phyloP scores from a whole-genome alignment of 2,113 vertebrate species.

The Ageneiosus marmoratus region DNA sequence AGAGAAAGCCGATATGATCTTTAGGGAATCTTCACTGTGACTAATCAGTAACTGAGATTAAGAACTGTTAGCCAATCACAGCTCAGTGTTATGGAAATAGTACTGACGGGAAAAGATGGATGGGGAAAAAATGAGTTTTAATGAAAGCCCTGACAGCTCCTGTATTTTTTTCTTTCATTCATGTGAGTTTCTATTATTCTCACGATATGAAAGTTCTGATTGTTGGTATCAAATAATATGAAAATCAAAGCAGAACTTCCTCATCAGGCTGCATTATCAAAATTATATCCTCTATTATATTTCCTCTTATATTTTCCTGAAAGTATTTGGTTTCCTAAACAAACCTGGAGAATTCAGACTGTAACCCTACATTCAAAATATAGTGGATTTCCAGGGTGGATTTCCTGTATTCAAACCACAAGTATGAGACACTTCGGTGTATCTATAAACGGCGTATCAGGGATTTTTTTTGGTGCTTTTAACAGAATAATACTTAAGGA shows the following conservation, averaged over 20 bases:
- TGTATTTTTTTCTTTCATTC: background rate
- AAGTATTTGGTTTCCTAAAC: background rate
- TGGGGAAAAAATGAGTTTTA: background rate
- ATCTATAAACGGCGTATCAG: background rate
- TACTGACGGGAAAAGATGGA: background rate
- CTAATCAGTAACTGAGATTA: background rate
- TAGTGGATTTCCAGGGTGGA: background rate
- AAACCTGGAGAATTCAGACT: no score
- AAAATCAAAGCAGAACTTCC: no score
- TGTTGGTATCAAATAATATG: background rate
- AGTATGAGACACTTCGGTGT: background rate
- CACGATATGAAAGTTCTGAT: background rate
- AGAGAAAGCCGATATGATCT: background rate
- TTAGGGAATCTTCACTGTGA: conserved; percentile 4
- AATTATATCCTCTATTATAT: no score
- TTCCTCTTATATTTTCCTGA: background rate
- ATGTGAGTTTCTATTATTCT: background rate
- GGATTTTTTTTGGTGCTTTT: background rate
- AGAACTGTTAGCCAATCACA: background rate
- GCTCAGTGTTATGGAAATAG: background rate
- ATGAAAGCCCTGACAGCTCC: background rate
- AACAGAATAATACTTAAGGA: background rate
- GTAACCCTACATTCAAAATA: background rate
- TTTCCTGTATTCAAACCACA: background rate
- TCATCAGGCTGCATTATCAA: no score